Conservation (phyloP, 1,140 invertebrate species). For the roundworm (Caenorhabditis elegans) region DNA sequence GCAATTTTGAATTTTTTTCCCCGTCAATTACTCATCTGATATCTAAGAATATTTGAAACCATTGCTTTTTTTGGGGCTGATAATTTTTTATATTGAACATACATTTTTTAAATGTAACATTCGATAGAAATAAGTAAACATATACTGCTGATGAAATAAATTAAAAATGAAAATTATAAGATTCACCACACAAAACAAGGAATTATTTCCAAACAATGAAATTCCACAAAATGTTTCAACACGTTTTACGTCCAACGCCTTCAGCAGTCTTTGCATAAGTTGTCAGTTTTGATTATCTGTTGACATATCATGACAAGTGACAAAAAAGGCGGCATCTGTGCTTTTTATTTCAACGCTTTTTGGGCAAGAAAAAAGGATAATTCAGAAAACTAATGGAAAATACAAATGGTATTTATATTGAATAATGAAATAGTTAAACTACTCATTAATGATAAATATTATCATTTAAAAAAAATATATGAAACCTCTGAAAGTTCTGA, state of each 20-base stretch:
- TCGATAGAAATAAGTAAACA: no score
- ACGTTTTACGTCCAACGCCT: background rate
- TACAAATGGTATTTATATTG: no score
- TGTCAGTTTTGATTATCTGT: slow-evolving; percentile 25
- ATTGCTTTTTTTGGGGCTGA: no score
- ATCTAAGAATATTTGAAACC: no score
- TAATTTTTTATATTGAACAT: no score
- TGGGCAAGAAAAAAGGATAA: background rate
- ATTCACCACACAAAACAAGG: background rate
- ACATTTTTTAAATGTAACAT: no score
- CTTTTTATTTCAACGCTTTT: background rate
- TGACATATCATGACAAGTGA: slow-evolving; percentile 26
- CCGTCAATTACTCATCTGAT: no score
- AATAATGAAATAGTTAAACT: no score
- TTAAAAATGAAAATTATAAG: background rate
- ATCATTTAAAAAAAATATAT: no score
- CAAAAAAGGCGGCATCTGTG: background rate
- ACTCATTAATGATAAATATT: no score
- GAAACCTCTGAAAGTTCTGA: no score
- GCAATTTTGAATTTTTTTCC: no score
- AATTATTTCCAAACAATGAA: background rate
- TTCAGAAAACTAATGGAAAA: background rate
- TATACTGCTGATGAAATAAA: background rate
- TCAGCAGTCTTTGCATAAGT: background rate
- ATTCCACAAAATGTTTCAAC: background rate